These are phyloP conservation scores for Centropus bengalensis DNA, from an alignment of 2,113 vertebrate species.

Conservation along the genomic window DNA sequence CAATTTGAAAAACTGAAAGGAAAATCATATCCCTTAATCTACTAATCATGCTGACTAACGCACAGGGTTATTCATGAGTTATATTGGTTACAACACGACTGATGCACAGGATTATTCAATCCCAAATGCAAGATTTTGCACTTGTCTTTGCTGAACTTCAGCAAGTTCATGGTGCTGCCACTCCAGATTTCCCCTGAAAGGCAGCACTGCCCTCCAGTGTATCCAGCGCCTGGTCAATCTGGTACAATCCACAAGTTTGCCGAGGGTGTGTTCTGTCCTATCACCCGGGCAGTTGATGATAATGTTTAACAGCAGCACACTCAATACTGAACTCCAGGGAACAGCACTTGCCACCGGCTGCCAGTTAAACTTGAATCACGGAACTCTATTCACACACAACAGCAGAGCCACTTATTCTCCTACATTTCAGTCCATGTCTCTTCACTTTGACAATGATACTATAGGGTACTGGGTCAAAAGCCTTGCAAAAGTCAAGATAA, in stretches of 20 bases:
- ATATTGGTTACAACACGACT: no score
- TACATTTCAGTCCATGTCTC: background rate
- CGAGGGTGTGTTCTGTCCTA: background rate
- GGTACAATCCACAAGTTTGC: background rate
- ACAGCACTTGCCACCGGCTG: background rate
- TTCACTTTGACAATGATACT: background rate
- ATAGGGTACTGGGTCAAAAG: background rate
- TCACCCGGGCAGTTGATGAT: background rate
- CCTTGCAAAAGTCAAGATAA: background rate
- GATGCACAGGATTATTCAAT: background rate
- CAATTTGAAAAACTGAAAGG: background rate
- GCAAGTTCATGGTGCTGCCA: background rate
- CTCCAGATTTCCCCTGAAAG: background rate
- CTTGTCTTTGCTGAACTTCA: background rate
- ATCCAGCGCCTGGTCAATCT: background rate
- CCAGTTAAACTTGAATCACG: background rate
- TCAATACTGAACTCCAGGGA: background rate
- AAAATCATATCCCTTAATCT: background rate
- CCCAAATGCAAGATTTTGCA: background rate
- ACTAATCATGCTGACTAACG: background rate
- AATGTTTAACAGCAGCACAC: background rate
- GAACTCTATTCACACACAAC: background rate
- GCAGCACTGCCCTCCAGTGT: background rate
- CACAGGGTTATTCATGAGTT: background rate
- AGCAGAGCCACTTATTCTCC: background rate